Base-by-base conservation (phyloP, 2,113 vertebrate genomes). In the Tyrannus savana region DNA sequence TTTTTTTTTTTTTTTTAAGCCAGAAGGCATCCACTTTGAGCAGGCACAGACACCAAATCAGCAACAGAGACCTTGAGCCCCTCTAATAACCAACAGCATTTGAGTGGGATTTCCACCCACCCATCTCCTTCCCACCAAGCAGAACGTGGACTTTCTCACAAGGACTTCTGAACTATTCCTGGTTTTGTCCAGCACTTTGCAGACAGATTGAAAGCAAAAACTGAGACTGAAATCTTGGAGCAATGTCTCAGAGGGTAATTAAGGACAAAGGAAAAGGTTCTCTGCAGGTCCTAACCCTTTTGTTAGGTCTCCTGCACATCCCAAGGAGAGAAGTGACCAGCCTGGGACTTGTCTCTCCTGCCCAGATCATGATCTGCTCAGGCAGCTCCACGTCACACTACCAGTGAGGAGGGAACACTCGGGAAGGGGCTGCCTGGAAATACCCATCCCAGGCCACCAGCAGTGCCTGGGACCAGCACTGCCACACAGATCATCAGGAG, bases 41-140 rank as follows among this genome's bases (percentile, higher is more conserved):
- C 62, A 31, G 39, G 41, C 66, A 35, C 30, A 22, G 19, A 17
- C 37, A 31, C 37, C 18, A 58, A 47, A 64, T 27, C 50, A 21
- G 39, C 25, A 52, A 58, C 14, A 21, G 22, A 25, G 69, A 87
- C 56, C 84, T 81, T 46, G 39, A 80, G 71, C 59, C 49, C 68
- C 72, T 35, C 78, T 35, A 73, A 52, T 17, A 93, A 92, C 42
- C 85, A 94, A 84, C 55, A 72, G 75, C 62, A 59, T 37, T 47
- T 59, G 42, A 80, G 80, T 95, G 62, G 85, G 84, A 91, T 93
- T 96, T 96, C 93, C 93, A 94, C 91, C 76, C 92, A 95, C 28
- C 30, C 33, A 75, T 58, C 88, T 73, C 83, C 62, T 37, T 63
- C 22, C 46, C 68, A 62, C 68, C n/a, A 18, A 37, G 49, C 24